Evolutionary conservation across 2,113 vertebrate species (phyloP), one percentile per base, ranked within the genome.

Genomic region (Vimba vimba): DNA sequence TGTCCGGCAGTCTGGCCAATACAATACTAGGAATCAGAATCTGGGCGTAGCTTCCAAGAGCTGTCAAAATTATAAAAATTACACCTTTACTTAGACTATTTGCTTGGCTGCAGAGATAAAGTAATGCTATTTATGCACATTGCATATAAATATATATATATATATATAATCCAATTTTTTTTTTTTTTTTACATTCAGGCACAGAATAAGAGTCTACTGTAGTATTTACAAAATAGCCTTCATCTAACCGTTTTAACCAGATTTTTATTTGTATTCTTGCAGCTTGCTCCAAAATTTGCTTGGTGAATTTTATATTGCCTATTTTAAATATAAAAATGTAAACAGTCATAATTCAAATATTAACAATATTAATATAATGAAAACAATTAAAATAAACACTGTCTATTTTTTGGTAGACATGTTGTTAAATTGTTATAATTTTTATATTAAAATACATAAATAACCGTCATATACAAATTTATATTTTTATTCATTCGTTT

Each of bases 1-100:
- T 90, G 87, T 92, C 95, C 95, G 93, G 95, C 94, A 93, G 87
- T 89, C 90, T 47, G 91, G 62, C 97, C 97, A 98, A 97, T 98
- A 87, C 69, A 60, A 39, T 85, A 17, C 13, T 84, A 59, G 90
- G 90, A 92, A 87, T 91, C 57, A 87, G 87, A 90, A 88, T 59
- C 30, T 79, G 80, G 96, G 97, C 95, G 96, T 95, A 91, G 97
- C 93, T 91, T 94, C 87, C 60, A 71, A 90, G 93, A 96, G 94
- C 96, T 98, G 97, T 98, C 97, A 97, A 96, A 96, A 93, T 95
- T 91, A 86, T 71, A 75, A 75, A 33, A 82, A 79, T 84, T 87
- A 87, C 83, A 87, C 92, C 12, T 93, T 93, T 88, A 94, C 92
- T 74, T 74, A 30, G 2, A 71, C 2, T 6, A 17, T 27, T 33